These are phyloP conservation scores for Drosophila cognata DNA, from an alignment of 2,888 invertebrate species.

Conservation along the genomic window DNA sequence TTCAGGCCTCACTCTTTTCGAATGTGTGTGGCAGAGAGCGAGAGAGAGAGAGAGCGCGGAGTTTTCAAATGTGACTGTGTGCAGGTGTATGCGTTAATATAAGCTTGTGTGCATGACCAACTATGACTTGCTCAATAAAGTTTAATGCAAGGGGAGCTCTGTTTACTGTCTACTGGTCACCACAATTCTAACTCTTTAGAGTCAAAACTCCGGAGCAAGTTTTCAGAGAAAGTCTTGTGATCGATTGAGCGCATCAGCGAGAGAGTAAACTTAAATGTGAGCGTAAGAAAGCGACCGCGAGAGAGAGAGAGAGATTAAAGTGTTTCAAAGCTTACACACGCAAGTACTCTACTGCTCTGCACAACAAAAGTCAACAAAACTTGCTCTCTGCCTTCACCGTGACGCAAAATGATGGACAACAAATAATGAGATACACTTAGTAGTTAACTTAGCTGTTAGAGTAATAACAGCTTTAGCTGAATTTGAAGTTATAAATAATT, in stretches of 20 bases:
- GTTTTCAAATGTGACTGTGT: constrained; percentile 26
- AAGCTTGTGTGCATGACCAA: not conserved
- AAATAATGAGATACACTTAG: not conserved
- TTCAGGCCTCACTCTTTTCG: constrained; percentile 18
- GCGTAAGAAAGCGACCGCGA: constrained; percentile 2
- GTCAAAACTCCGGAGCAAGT: constrained; percentile 19
- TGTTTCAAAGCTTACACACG: constrained; percentile 24
- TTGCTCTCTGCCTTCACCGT: constrained; percentile 37
- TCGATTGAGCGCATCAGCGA: constrained; percentile 18
- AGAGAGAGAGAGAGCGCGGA: constrained; percentile 24
- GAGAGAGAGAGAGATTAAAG: not conserved
- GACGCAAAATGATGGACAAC: constrained; percentile 3
- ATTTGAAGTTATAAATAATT: constrained; percentile 3
- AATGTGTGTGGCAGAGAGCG: constrained; percentile 4
- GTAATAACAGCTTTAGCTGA: not conserved
- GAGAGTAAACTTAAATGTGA: constrained; percentile 4
- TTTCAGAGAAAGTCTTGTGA: constrained; percentile 35
- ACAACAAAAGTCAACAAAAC: constrained; percentile 17
- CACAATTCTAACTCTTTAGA: constrained; percentile 15
- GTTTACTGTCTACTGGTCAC: not conserved
- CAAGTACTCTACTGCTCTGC: constrained; percentile 7
- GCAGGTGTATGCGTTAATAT: not conserved
- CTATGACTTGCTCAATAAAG: constrained; percentile 27
- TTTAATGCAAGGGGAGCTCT: constrained; percentile 27
- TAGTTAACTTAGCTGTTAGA: not conserved